Evolutionary conservation across 2,888 invertebrate genomes (phyloP).

Genomic region (Drosophila basisetae): DNA sequence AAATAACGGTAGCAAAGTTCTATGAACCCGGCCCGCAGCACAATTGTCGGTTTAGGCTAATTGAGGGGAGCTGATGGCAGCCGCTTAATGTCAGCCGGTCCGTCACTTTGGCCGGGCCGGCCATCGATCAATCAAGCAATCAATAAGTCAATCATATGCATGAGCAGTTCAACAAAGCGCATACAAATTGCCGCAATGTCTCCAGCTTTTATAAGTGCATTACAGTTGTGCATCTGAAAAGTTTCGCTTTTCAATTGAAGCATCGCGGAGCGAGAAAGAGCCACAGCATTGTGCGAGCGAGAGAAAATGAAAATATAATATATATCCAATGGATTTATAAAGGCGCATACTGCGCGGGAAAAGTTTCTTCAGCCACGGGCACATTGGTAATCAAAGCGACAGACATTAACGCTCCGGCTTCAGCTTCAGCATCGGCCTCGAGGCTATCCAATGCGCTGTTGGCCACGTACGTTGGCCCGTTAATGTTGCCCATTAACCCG

Average conservation of each 20-base stretch:
- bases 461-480: conserved; percentile 73
- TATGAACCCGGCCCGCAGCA: conserved; percentile 60
- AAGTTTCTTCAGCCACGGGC: conserved; percentile 56
- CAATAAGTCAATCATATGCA: conserved; percentile 79
- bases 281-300: not conserved
- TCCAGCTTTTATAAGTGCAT: conserved; percentile 62
- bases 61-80: conserved; percentile 59
- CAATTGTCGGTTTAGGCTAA: conserved; percentile 61
- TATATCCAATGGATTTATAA: conserved; percentile 59
- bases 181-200: conserved; percentile 75
- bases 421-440: not conserved
- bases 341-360: conserved; percentile 56
- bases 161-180: conserved; percentile 69
- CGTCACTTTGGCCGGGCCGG: conserved; percentile 64
- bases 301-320: conserved; percentile 17
- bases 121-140: conserved; percentile 71
- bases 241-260: conserved; percentile 51
- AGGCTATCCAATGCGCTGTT: conserved; percentile 22
- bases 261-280: not conserved
- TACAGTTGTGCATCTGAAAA: conserved; percentile 37
- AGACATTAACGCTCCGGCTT: conserved; percentile 57
- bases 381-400: conserved; percentile 69
- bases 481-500: conserved; percentile 82
- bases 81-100: conserved; percentile 71
- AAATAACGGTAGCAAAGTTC: conserved; percentile 71